A percentile compares a stretch with the other conserved stretches of the same genome.
phyloP scores from a whole-genome alignment of 2,113 vertebrate species.

The Seriola rivoliana region DNA sequence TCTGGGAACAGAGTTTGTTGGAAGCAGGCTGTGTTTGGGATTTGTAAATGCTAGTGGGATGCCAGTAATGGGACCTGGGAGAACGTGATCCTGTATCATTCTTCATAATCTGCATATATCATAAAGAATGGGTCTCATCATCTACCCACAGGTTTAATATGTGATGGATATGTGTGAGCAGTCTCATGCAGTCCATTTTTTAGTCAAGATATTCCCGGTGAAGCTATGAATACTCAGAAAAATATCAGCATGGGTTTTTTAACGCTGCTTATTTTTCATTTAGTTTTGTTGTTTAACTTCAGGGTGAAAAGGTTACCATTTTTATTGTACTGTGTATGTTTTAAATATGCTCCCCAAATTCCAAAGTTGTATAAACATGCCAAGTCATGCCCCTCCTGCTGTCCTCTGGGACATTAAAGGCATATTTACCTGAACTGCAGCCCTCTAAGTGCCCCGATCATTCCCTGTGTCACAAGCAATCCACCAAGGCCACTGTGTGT shows the following conservation, averaged over 20 bases:
- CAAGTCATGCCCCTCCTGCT: conserved; percentile 59
- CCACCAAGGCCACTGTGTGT: conserved; percentile 77
- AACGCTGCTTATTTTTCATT: conserved; percentile 15
- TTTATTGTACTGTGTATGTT: conserved; percentile 45
- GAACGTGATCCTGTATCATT: conserved; percentile 64
- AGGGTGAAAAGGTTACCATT: conserved; percentile 38
- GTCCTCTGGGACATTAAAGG: conserved; percentile 72
- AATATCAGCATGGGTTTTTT: conserved; percentile 7
- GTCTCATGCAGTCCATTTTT: conserved; percentile 24
- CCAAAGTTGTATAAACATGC: conserved; percentile 63
- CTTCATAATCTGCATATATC: conserved; percentile 69
- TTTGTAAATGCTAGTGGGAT: conserved; percentile 73
- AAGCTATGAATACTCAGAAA: conserved; percentile 13
- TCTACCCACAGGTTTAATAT: conserved; percentile 63
- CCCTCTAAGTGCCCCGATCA: conserved; percentile 80
- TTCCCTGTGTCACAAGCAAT: conserved; percentile 82
- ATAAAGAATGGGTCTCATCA: conserved; percentile 48
- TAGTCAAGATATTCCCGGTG: conserved; percentile 12
- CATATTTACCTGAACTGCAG: conserved; percentile 76
- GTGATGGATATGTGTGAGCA: conserved; percentile 55
- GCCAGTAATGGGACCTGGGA: conserved; percentile 58
- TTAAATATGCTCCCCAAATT: conserved; percentile 56
- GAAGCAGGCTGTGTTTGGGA: conserved; percentile 64
- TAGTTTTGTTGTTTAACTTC: conserved; percentile 22
- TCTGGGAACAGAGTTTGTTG: conserved; percentile 29